A percentile compares a stretch with the other conserved stretches of the same genome.
These are phyloP conservation scores for Cnemophilus loriae DNA, from an alignment of 2,113 vertebrate species.

Conservation along the genomic window DNA sequence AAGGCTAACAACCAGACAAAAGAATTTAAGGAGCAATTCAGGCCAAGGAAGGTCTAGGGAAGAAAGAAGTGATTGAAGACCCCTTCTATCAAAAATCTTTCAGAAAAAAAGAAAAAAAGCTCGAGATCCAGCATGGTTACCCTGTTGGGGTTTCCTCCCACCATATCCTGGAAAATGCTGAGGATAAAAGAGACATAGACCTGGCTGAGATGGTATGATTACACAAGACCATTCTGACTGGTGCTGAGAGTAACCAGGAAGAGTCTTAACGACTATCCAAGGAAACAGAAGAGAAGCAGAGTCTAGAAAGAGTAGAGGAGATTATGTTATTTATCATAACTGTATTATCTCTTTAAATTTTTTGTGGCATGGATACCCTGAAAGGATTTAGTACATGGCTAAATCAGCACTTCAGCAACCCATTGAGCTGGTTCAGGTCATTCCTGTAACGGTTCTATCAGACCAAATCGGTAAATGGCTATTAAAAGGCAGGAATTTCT, in stretches of 20 bases:
- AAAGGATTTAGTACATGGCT: not conserved
- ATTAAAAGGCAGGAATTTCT: constrained; percentile 9
- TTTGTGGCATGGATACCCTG: not conserved
- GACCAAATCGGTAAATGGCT: not conserved
- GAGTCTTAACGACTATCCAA: not conserved
- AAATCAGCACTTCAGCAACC: not conserved
- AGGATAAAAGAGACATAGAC: not conserved
- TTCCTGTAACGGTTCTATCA: not conserved
- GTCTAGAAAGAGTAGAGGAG: not conserved
- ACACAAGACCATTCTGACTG: not conserved
- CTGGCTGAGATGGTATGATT: not conserved
- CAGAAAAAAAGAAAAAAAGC: not conserved
- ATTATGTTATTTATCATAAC: not conserved
- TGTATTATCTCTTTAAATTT: not conserved
- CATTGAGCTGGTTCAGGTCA: not conserved
- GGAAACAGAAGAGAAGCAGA: not conserved
- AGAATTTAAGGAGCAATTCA: not conserved
- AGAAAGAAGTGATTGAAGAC: not conserved
- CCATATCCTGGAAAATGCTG: not conserved
- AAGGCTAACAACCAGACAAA: not conserved
- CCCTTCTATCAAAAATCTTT: not conserved
- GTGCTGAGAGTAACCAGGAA: not conserved
- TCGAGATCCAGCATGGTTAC: not conserved
- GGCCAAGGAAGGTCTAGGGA: not conserved
- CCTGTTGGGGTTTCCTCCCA: not conserved